A percentile compares a stretch with the other conserved stretches of the same genome.
phyloP scores from a whole-genome alignment of 2,888 invertebrate species.

The Antheraea assamensis region DNA sequence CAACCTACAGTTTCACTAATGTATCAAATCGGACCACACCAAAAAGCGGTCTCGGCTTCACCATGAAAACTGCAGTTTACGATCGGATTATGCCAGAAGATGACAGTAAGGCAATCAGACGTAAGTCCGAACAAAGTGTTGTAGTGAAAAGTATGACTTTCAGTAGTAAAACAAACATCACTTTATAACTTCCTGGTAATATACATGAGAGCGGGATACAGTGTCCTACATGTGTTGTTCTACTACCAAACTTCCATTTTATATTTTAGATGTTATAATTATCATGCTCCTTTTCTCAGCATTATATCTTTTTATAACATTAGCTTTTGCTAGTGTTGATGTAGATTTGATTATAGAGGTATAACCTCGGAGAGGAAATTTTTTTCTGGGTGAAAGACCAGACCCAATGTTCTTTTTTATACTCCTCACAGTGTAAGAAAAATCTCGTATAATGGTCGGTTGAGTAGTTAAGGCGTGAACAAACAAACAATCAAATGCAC shows the following conservation, averaged over 20 bases:
- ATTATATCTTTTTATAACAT: background rate
- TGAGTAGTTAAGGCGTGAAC: no score
- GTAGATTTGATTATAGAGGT: no score
- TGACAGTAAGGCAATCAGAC: constrained; percentile 75
- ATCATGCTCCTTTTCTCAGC: background rate
- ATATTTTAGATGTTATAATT: no score
- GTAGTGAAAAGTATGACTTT: constrained; percentile 76
- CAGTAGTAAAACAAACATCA: constrained; percentile 74
- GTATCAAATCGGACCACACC: constrained; percentile 38
- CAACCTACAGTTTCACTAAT: constrained; percentile 25
- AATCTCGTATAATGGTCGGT: no score
- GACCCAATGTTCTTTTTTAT: no score
- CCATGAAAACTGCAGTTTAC: constrained; percentile 67
- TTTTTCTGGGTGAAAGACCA: no score
- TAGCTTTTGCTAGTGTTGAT: no score
- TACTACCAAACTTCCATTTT: constrained; percentile 54
- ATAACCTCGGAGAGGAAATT: no score
- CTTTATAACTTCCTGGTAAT: constrained; percentile 71
- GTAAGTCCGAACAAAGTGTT: constrained; percentile 71
- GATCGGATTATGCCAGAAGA: constrained; percentile 73
- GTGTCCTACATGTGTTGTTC: constrained; percentile 54
- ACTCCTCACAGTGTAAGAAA: no score
- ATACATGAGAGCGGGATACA: constrained; percentile 51
- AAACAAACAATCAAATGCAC: no score
- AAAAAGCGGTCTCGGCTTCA: constrained; percentile 43